Percentiles rank a stretch among this genome's conserved stretches.
Conservation (phyloP, 2,797 vertebrate species). For the Triplophysa bombifrons region DNA sequence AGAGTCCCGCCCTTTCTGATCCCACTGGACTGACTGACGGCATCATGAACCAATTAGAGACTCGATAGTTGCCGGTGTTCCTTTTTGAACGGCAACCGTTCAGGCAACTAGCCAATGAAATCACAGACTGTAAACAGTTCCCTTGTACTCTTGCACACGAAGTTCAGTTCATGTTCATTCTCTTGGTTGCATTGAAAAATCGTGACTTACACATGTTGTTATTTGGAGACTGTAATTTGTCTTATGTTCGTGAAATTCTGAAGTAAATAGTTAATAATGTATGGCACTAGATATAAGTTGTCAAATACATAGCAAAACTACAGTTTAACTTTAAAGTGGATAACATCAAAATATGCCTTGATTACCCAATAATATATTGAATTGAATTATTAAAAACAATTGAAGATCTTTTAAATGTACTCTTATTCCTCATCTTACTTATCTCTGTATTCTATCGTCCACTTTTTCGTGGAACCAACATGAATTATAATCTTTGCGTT, state of each 20-base stretch:
- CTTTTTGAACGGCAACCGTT: conserved; percentile 37
- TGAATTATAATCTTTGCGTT: not conserved
- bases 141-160: conserved; percentile 36
- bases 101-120: conserved; percentile 45
- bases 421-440: not conserved
- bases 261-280: too few relatives aligned
- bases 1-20: conserved; percentile 56
- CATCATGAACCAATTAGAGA: conserved; percentile 48
- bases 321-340: not conserved
- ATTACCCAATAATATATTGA: not conserved
- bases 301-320: not conserved
- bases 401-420: not conserved
- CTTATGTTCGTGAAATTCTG: not conserved
- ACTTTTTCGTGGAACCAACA: not conserved
- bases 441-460: not conserved
- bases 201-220: not conserved
- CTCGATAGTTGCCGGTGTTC: not conserved
- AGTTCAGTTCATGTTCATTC: conserved; percentile 1
- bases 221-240: not conserved
- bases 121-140: conserved; percentile 22
- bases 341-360: not conserved
- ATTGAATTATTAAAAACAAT: not conserved
- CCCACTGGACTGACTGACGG: conserved; percentile 42
- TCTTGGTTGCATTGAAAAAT: not conserved
- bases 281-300: too few relatives aligned